A percentile compares a stretch with the other conserved stretches of the same genome.
Evolutionary conservation across 2,113 vertebrate species (phyloP).

Genomic region (Epinephelus lanceolatus): DNA sequence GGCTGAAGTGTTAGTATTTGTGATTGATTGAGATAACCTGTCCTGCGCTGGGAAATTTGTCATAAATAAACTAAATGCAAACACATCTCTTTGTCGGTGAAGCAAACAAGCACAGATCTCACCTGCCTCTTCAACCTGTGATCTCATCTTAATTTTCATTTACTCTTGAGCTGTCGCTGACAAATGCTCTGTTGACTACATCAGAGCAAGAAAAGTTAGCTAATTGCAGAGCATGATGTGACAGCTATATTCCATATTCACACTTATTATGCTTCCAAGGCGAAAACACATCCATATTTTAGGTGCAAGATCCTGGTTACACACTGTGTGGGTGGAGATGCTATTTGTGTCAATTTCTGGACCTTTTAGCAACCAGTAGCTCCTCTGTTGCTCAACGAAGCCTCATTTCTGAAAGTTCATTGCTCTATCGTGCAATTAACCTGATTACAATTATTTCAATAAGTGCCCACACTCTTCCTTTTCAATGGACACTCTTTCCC

Average conservation of each 20-base stretch:
- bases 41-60: not conserved
- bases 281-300: not conserved
- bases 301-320: conserved; percentile 18
- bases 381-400: conserved; percentile 5
- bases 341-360: conserved; percentile 25
- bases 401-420: conserved; percentile 7
- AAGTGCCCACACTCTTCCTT: not conserved
- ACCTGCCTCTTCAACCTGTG: conserved; percentile 8
- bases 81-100: not conserved
- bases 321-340: conserved; percentile 12
- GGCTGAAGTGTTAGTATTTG: not conserved
- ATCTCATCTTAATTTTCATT: conserved; percentile 30
- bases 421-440: not conserved
- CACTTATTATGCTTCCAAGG: conserved; percentile 18
- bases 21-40: not conserved
- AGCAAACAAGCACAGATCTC: conserved; percentile 15
- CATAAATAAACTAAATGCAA: not conserved
- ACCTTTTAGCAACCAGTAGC: conserved; percentile 2
- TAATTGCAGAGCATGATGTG: conserved; percentile 3
- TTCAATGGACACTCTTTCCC: not conserved
- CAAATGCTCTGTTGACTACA: conserved; percentile 42
- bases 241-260: conserved; percentile 28
- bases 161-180: conserved; percentile 12
- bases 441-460: conserved; percentile 1
- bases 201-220: conserved; percentile 6